Conservation (phyloP, 2,113 vertebrate species). For the Pristiophorus japonicus region DNA sequence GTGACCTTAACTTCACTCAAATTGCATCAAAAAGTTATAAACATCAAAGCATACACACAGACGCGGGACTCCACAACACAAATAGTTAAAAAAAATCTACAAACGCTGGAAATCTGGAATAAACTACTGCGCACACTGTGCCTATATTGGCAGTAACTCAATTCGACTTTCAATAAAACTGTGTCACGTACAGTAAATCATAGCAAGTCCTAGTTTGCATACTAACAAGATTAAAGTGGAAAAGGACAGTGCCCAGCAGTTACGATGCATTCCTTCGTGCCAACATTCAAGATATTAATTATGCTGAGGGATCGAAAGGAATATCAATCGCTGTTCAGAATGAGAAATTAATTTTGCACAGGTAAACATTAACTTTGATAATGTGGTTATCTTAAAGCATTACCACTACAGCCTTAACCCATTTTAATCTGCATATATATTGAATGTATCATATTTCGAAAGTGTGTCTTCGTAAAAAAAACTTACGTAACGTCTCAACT, state of each 20-base stretch:
- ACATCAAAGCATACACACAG: not conserved
- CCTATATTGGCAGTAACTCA: not conserved
- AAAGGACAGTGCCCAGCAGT: not conserved
- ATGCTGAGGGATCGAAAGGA: not conserved
- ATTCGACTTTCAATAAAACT: not conserved
- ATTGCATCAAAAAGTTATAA: not conserved
- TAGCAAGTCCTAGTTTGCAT: not conserved
- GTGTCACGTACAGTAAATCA: conserved; percentile 3
- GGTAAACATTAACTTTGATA: not conserved
- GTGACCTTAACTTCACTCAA: not conserved
- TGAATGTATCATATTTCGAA: not conserved
- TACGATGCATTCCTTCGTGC: not conserved
- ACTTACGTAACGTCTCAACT: conserved; percentile 99
- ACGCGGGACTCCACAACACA: not conserved
- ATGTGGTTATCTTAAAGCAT: not conserved
- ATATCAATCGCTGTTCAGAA: not conserved
- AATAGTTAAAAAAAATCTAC: not conserved
- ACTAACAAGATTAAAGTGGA: not conserved
- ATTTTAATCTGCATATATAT: not conserved
- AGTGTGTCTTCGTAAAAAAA: conserved; percentile 39
- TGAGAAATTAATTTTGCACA: not conserved
- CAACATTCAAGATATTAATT: not conserved
- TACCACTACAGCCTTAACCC: not conserved
- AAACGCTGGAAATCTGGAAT: not conserved
- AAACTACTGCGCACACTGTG: not conserved